Base-by-base conservation (phyloP, 2,113 vertebrate species). In the Platichthys stellatus region DNA sequence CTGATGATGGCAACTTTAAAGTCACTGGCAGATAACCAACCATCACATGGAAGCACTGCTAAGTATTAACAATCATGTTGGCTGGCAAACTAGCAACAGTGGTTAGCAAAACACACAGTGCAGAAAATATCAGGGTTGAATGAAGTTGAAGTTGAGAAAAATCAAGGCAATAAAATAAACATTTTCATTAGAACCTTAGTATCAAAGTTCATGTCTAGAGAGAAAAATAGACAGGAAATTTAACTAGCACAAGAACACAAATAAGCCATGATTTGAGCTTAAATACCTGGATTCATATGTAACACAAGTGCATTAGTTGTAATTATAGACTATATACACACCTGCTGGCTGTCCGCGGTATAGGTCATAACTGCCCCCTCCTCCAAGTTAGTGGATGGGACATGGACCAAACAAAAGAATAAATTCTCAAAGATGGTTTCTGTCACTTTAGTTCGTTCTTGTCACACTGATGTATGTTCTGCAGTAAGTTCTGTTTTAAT, bases 21-120 rank as follows among this genome's bases (percentile, higher is more conserved):
- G 26, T n/a, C 60, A 63, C 38, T 61, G 57, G 62, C 72, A 75
- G 40, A 40, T 49, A 20, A 56, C 63, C 54, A 59, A 38, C 40
- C 14, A 51, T 75, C 13, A 43, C 56, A 53, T 53, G 43, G 43
- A 53, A 18, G 28, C 31, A 26, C 7, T 24, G n/a, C 53, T 69
- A 11, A 56, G 45, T 31, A 53, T 20, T 53, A 66, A 53, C 24
- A n/a, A 53, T 31, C 4, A 20, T n/a, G 64, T 15, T 66, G 63
- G 47, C 49, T 56, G 49, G 20, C 49, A 35, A 74, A 23, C 62
- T 61, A 24, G 3, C 1, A 59, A 49, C 65, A 59, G 24, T 15
- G 13, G 18, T n/a, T 38, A 15, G 45, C 28, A 43, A 24, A 54
- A 35, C 26, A 12, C 21, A 45, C 4, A 51, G 12, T 9, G 15